Conservation (phyloP, 2,113 vertebrate species). For the Calypte anna region DNA sequence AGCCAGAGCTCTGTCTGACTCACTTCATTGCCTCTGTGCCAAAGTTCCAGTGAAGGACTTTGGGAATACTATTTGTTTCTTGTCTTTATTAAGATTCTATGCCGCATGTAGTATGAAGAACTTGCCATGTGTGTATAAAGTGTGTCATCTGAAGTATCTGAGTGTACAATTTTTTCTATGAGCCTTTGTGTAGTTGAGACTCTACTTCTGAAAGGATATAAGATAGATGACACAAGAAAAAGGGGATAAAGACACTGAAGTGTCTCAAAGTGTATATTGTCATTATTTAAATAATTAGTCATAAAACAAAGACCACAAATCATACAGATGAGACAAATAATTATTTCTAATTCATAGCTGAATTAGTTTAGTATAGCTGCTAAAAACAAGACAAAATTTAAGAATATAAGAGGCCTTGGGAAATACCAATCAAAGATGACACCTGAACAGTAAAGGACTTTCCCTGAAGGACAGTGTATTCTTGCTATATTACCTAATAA, state of each 20-base stretch:
- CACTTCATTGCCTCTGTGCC: neutral
- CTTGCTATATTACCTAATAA: neutral
- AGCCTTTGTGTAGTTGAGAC: neutral
- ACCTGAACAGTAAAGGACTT: neutral
- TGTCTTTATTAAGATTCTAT: slow-evolving; percentile 15
- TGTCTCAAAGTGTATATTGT: neutral
- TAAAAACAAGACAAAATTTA: neutral
- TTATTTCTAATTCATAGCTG: neutral
- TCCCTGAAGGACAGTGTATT: neutral
- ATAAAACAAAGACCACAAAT: neutral
- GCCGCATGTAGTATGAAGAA: neutral
- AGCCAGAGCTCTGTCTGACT: neutral
- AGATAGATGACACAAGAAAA: neutral
- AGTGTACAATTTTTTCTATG: neutral
- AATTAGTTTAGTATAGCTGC: neutral
- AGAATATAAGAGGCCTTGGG: neutral
- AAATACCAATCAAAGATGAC: neutral
- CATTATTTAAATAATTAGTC: neutral
- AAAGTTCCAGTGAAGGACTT: neutral
- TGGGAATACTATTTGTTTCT: neutral
- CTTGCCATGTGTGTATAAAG: neutral
- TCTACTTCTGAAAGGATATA: neutral
- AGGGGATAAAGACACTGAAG: neutral
- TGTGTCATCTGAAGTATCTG: neutral
- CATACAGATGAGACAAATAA: neutral